phyloP scores from a whole-genome alignment of 2,888 invertebrate species.

The Perdita meconis region DNA sequence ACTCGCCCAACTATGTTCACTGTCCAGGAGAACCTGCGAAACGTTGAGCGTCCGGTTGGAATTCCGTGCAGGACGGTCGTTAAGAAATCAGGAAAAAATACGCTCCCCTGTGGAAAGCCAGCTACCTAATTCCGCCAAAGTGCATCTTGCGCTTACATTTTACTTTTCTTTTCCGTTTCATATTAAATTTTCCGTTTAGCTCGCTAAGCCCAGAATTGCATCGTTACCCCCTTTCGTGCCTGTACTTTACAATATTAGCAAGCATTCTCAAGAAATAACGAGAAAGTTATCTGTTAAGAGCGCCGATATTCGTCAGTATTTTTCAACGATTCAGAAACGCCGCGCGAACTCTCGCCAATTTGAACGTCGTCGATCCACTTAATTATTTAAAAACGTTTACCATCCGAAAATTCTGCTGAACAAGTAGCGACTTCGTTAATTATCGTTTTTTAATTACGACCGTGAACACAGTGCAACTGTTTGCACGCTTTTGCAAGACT shows the following conservation, averaged over 20 bases:
- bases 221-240: slow-evolving; percentile 13
- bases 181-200: slow-evolving; percentile 28
- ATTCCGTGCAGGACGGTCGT: slow-evolving; percentile 41
- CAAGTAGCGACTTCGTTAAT: too few relatives aligned
- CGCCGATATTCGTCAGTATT: too few relatives aligned
- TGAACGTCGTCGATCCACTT: too few relatives aligned
- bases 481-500: slow-evolving; percentile 1
- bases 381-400: too few relatives aligned
- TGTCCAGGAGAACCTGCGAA: slow-evolving; percentile 9
- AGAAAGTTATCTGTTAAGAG: too few relatives aligned
- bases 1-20: slow-evolving; percentile 21
- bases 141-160: slow-evolving; percentile 14
- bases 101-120: slow-evolving; percentile 23
- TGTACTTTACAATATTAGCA: slow-evolving; percentile 12
- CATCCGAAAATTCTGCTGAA: too few relatives aligned
- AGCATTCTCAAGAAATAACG: not conserved
- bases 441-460: too few relatives aligned
- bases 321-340: too few relatives aligned
- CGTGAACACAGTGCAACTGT: too few relatives aligned
- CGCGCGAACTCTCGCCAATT: too few relatives aligned
- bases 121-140: slow-evolving; percentile 24
- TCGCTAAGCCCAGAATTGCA: slow-evolving; percentile 1
- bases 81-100: slow-evolving; percentile 42
- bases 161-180: slow-evolving; percentile 23
- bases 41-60: slow-evolving; percentile 24